These are phyloP conservation scores for Panurus biarmicus DNA, from an alignment of 2,113 vertebrate species.

Conservation along the genomic window DNA sequence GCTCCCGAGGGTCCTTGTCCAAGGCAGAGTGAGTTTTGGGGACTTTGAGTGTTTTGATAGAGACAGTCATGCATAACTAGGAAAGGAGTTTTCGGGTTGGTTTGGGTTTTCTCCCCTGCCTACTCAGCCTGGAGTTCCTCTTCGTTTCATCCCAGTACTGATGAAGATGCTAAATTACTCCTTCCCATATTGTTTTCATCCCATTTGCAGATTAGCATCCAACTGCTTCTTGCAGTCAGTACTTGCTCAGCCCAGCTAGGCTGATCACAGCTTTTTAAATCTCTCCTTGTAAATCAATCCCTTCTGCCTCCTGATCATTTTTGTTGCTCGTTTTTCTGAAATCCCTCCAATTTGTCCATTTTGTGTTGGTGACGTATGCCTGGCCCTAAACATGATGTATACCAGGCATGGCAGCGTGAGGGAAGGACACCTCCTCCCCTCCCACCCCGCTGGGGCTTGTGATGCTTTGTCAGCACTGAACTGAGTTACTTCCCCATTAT, in stretches of 20 bases:
- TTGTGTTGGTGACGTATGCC: slow-evolving; percentile 32
- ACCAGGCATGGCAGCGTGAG: slow-evolving; percentile 47
- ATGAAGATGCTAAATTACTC: not conserved
- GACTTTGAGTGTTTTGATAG: not conserved
- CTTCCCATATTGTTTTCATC: slow-evolving; percentile 1
- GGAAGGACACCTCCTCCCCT: slow-evolving; percentile 63
- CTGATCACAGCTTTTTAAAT: not conserved
- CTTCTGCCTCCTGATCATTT: slow-evolving; percentile 37
- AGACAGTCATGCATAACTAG: not conserved
- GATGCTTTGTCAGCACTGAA: slow-evolving; percentile 63
- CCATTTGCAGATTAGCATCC: slow-evolving; percentile 44
- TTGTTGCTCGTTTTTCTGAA: slow-evolving; percentile 40
- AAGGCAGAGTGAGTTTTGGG: not conserved
- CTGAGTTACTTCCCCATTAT: slow-evolving; percentile 66
- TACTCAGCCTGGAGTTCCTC: not conserved
- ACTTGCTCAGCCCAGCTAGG: slow-evolving; percentile 4
- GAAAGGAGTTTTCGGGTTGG: not conserved
- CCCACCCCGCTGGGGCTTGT: slow-evolving; percentile 54
- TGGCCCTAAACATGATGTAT: slow-evolving; percentile 64
- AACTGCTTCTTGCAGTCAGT: not conserved
- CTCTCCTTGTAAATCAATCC: slow-evolving; percentile 45
- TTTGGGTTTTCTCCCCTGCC: not conserved
- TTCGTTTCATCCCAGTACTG: not conserved
- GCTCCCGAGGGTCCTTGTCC: not conserved
- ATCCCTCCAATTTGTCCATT: slow-evolving; percentile 59